Evolutionary conservation across 2,113 vertebrate genomes (phyloP), one percentile per base, ranked within the genome.

Genomic region (Nothoprocta pentlandii): DNA sequence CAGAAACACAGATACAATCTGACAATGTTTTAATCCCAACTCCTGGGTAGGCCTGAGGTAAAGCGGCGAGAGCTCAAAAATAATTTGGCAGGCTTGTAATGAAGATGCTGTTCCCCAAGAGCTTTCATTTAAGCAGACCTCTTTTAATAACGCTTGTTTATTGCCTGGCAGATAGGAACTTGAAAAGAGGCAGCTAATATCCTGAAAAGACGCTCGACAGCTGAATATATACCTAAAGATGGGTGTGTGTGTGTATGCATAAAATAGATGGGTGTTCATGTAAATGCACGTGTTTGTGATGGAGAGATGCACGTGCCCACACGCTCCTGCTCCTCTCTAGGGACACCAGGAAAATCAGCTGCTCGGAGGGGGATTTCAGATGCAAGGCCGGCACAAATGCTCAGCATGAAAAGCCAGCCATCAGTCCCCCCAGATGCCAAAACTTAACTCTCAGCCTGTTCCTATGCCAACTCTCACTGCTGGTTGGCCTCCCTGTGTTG

Each of bases 231-330:
- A 41, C 20, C 26, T 10, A 30, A 28, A 32, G 54, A 56, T 56
- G 28, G 16, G 54, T 32, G 54, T 6, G 54, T 7, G 26, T 54
- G 51, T 12, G 23, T 15, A 17, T 6, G 46, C 8, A 46, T n/a
- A n/a, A 21, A 3, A 41, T 12, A 26, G 8, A 41, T 6, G 15
- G 26, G 53, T 54, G 53, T 14, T 54, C 26, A 32, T 8, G 14
- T 2, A 34, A 4, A 30, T 5, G 23, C 2, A 2, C 2, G 4
- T 36, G 36, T 2, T 0, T 5, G 51, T 13, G 51, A 26, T 13
- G 6, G 2, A 30, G 26, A 10, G 3, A 64, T 26, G 8, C 5
- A 8, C 16, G 20, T 14, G 30, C 11, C 30, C 13, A 14, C 14
- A 7, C 1, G 3, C 54, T 68, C 22, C 1, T 30, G 16, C 32